Percentiles rank a stretch among this genome's conserved stretches.
These are phyloP conservation scores for Electrona antarctica DNA, from an alignment of 2,113 vertebrate genomes.

Conservation along the genomic window DNA sequence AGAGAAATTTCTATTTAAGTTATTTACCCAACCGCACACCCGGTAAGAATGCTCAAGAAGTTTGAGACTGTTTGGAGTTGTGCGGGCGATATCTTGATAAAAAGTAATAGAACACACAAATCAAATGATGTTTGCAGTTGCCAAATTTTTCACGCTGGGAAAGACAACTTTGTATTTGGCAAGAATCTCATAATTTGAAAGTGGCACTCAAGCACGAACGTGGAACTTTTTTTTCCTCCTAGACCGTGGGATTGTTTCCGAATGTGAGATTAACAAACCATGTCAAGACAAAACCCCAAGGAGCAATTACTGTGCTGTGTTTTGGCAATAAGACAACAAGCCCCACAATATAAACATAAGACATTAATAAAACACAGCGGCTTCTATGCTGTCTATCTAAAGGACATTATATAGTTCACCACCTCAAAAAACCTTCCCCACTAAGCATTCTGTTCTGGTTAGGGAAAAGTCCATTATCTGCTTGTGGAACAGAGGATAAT, in stretches of 20 bases:
- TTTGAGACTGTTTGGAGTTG: no score
- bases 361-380: slow-evolving; percentile 56
- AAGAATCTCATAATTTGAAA: slow-evolving; percentile 32
- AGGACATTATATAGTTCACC: slow-evolving; percentile 8
- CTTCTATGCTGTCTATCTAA: slow-evolving; percentile 9
- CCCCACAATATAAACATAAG: slow-evolving; percentile 15
- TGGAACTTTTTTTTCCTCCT: slow-evolving; percentile 45
- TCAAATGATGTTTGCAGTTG: no score
- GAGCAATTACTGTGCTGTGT: slow-evolving; percentile 61
- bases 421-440: slow-evolving; percentile 46
- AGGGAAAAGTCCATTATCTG: slow-evolving; percentile 52
- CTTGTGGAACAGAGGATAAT: slow-evolving; percentile 46
- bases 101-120: no score
- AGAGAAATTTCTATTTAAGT: no score
- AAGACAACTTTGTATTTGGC: no score
- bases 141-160: no score
- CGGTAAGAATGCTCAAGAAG: no score
- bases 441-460: slow-evolving; percentile 53
- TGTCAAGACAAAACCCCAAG: slow-evolving; percentile 36
- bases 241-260: slow-evolving; percentile 28
- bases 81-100: no score
- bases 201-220: slow-evolving; percentile 50
- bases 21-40: no score
- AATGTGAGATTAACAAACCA: slow-evolving; percentile 44
- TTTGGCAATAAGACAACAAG: slow-evolving; percentile 49